Evolutionary conservation across 2,113 vertebrate species (phyloP).

Genomic region (Callospermophilus lateralis): DNA sequence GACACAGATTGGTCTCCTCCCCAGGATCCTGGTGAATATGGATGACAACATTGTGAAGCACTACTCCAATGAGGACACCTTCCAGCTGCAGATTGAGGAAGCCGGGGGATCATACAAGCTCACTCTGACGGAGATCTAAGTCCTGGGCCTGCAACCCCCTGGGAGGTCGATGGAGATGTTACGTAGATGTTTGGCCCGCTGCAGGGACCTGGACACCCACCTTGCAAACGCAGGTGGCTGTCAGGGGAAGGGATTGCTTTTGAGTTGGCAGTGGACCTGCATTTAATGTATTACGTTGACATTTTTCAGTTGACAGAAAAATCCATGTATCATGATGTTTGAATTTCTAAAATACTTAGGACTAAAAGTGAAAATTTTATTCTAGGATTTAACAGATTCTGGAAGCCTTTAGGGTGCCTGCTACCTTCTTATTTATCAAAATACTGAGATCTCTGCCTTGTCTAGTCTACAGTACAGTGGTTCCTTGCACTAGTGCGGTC

Average conservation of each 20-base stretch:
- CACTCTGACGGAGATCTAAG: constrained; percentile 97
- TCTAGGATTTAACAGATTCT: background rate
- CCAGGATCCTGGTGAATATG: constrained; percentile 98
- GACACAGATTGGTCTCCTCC: background rate
- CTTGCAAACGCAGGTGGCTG: constrained; percentile 63
- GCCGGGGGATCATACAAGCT: constrained; percentile 94
- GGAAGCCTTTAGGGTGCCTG: constrained; percentile 32
- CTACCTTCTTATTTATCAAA: background rate
- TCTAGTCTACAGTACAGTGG: accelerated
- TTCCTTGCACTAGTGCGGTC: background rate
- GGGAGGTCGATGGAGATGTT: constrained; percentile 65
- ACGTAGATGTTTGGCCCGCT: constrained; percentile 43
- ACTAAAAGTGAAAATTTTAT: background rate
- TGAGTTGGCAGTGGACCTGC: constrained; percentile 60
- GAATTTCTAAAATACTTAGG: constrained; percentile 35
- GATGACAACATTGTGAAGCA: constrained; percentile 99
- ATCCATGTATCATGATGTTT: background rate
- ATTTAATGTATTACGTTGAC: background rate
- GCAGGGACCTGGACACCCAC: constrained; percentile 51
- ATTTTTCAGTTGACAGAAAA: background rate
- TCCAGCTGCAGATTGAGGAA: constrained; percentile 98
- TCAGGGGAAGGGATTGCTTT: constrained; percentile 5
- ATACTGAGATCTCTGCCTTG: background rate
- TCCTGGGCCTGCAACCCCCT: background rate
- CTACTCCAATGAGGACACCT: constrained; percentile 99